Conservation (phyloP, 2,797 vertebrate genomes). For the Gila robusta region DNA sequence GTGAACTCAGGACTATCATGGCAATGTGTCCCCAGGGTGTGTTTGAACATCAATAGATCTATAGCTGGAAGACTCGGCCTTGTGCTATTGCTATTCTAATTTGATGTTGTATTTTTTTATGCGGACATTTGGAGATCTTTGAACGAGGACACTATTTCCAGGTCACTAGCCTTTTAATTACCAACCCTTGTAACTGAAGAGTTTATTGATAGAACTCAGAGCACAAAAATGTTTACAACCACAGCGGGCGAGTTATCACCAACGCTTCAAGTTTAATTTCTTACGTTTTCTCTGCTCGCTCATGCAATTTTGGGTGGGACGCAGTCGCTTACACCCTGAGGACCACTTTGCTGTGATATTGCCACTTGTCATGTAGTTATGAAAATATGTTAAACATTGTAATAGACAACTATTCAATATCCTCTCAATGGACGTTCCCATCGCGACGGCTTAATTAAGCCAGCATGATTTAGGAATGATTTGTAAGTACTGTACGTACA, state of each 20-base stretch:
- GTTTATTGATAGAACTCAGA: constrained; percentile 83
- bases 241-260: constrained; percentile 41
- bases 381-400: constrained; percentile 36
- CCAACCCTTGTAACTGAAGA: constrained; percentile 84
- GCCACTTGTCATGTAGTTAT: constrained; percentile 31
- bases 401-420: constrained; percentile 44
- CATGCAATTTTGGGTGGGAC: constrained; percentile 44
- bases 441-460: constrained; percentile 35
- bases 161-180: constrained; percentile 91
- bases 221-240: constrained; percentile 54
- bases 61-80: constrained; percentile 58
- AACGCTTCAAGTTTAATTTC: constrained; percentile 49
- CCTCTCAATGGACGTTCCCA: constrained; percentile 32
- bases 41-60: constrained; percentile 60
- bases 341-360: constrained; percentile 38
- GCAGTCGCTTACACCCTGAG: constrained; percentile 30
- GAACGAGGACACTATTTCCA: constrained; percentile 85
- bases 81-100: constrained; percentile 59
- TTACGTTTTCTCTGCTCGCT: constrained; percentile 46
- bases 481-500: constrained; percentile 6
- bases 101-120: constrained; percentile 55
- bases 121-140: constrained; percentile 70
- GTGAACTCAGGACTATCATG: constrained; percentile 55
- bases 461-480: constrained; percentile 34
- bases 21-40: constrained; percentile 53